Conservation (phyloP, 1,140 invertebrate genomes). For the Wasmannia auropunctata region DNA sequence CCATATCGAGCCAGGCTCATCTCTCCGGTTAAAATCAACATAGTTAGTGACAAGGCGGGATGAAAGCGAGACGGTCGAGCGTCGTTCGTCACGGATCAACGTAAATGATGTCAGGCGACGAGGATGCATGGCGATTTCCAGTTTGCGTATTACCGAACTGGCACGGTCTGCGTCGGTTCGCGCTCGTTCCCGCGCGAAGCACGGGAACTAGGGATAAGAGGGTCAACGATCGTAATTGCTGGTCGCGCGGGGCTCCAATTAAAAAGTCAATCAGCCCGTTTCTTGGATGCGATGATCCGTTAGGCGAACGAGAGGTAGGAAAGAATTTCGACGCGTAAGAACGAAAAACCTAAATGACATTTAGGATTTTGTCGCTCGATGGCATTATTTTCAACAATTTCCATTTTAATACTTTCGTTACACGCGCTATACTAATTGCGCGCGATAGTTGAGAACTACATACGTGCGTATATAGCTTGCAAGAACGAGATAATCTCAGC, state of each 20-base stretch:
- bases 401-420: neutral
- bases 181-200: conserved; percentile 15
- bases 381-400: neutral
- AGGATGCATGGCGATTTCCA: conserved; percentile 39
- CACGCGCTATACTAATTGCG: neutral
- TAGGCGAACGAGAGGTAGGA: conserved; percentile 29
- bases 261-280: conserved; percentile 81
- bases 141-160: conserved; percentile 55
- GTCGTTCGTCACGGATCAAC: conserved; percentile 39
- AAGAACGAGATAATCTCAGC: conserved; percentile 13
- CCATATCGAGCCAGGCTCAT: conserved; percentile 42
- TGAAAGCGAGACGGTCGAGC: conserved; percentile 43
- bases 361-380: neutral
- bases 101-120: conserved; percentile 27
- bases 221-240: conserved; percentile 72
- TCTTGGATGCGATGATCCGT: conserved; percentile 42
- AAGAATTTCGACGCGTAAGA: conserved; percentile 2
- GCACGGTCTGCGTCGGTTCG: conserved; percentile 20
- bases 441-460: neutral
- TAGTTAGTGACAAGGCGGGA: conserved; percentile 64
- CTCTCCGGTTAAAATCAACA: conserved; percentile 71
- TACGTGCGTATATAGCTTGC: neutral
- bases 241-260: conserved; percentile 77
- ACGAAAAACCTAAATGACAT: neutral
- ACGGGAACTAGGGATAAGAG: conserved; percentile 38